Base-by-base conservation (phyloP, 2,797 vertebrate species). In the Syngnathus acus region DNA sequence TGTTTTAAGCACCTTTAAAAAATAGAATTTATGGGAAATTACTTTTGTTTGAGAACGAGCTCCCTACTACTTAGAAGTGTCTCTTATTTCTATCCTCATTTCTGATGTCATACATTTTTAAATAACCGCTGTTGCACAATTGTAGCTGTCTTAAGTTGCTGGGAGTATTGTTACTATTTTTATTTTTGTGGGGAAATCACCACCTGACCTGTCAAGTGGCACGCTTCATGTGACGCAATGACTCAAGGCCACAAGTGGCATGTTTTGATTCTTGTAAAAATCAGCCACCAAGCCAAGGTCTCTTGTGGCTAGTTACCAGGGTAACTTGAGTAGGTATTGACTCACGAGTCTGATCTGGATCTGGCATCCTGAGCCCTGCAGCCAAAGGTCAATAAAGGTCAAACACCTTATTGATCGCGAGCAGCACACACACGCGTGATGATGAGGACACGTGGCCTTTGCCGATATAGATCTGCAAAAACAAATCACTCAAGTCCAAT, bases 351-450 rank as follows among this genome's bases (percentile, higher is more conserved):
- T 68, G 62, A 70, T 78, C 42, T 64, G 60, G 60, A 78, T 72
- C 51, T 61, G 37, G 26, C 64, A 67, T 57, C 57, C 38, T 11
- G 16, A 68, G 64, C 23, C 0, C n/a, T 59, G 63, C 42, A 72
- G 68, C 62, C 62, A 32, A 70, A 65, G 67, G 68, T 63, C 58
- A 69, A 74, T 60, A 37, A 70, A 65, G 67, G 68, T 63, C 58
- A 69, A 74, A 70, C 40, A 64, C 45, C 13, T 70, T 68, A 84
- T 75, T 72, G 67, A 75, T 51, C 50, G 6, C 43, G 47, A 60
- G 63, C 47, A 47, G 50, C 68, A 66, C 26, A 58, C 67, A 66
- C 21, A 26, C 38, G 8, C 17, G 53, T 13, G 13, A 76, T 51
- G 1, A 80, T 66, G 19, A 39, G 72, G 71, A 77, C 77, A 66